phyloP scores from a whole-genome alignment of 2,888 invertebrate genomes.

The Andrena camellia region DNA sequence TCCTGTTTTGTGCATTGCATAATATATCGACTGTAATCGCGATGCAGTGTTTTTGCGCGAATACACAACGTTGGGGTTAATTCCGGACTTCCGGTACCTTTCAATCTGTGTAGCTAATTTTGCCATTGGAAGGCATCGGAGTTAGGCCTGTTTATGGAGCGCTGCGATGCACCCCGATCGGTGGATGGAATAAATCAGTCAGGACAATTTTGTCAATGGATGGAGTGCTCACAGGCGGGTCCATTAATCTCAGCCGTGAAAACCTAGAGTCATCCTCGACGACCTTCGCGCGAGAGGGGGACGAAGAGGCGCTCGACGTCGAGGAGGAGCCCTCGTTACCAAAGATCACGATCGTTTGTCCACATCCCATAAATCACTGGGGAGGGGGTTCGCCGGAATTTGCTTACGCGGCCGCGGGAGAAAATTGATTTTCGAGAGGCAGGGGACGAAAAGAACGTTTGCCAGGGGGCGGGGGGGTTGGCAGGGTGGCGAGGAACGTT shows the following conservation, averaged over 20 bases:
- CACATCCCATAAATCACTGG: constrained; percentile 50
- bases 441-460: neutral
- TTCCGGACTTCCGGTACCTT: no score
- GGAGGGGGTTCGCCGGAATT: constrained; percentile 24
- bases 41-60: neutral
- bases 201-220: constrained; percentile 7
- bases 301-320: constrained; percentile 30
- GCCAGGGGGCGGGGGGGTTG: neutral
- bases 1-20: neutral
- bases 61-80: no score
- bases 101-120: no score
- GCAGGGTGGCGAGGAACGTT: neutral
- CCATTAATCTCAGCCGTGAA: constrained; percentile 37
- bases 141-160: no score
- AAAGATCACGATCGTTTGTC: constrained; percentile 46
- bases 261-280: constrained; percentile 34
- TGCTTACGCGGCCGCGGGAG: constrained; percentile 35
- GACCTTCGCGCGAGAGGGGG: constrained; percentile 10
- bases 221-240: constrained; percentile 1
- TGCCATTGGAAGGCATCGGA: no score
- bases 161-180: neutral
- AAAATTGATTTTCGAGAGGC: constrained; percentile 57
- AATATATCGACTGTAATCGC: constrained; percentile 27
- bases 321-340: constrained; percentile 21
- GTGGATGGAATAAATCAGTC: constrained; percentile 6